Evolutionary conservation across 1,140 invertebrate species (phyloP), one percentile per base, ranked within the genome.

Genomic region (Chironomus striatipennis): DNA sequence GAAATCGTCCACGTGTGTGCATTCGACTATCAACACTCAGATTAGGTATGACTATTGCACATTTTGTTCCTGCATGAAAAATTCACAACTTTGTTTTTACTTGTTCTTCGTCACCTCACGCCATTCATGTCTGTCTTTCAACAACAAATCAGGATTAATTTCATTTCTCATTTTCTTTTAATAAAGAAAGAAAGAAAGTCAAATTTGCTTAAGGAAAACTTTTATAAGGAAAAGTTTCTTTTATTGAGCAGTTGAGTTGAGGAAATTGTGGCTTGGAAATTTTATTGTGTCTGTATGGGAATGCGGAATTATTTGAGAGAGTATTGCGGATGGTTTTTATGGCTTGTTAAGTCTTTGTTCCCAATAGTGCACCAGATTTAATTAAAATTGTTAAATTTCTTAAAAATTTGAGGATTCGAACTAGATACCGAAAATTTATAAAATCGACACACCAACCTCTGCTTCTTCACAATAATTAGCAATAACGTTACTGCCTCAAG

Each of bases 111-210:
- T 57, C n/a, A 57, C 9, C 47, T 57, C 47, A 57, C 47, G 12
- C 47, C 12, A 57, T 57, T 57, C 24, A 34, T 34, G 24, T 34
- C 24, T 34, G 24, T 57, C 47, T n/a, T 57, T 57, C 12, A n/a
- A 57, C 12, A 57, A 57, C 47, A 57, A 57, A 57, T 57, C 47
- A 57, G 12, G 47, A 57, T 57, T 57, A 57, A 57, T 57, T 57
- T 57, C 47, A 57, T 57, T 57, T 57, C n/a, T 57, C 47, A 57
- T 57, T 57, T 57, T 57, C 8, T 57, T 15, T 34, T 57, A 12
- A 57, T 57, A 57, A 57, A 57, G n/a, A 57, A 57, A 57, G 47
- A 57, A 57, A 15, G 47, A 57, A 57, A 15, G 24, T 34, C 24
- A 34, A 34, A 34, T 34, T 34, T 34, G 24, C 24, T 34, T 34